Base-by-base conservation (phyloP, 2,113 vertebrate species). In the Pelusios castaneus region DNA sequence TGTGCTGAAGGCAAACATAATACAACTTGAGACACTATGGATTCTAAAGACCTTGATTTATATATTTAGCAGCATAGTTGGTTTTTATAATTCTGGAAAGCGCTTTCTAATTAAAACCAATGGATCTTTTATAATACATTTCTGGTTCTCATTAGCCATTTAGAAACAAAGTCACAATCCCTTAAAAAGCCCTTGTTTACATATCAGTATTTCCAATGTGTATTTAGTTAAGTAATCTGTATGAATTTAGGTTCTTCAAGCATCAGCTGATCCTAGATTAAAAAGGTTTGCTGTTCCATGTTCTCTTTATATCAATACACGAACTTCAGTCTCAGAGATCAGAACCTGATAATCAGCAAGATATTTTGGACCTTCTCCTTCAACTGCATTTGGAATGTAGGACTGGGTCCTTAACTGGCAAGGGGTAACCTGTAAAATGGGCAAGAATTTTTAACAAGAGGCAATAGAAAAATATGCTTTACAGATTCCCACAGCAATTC, bases 401-500 rank as follows among this genome's bases (percentile, higher is more conserved):
- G 19, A n/a, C 34, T 84, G 85, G 78, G 13, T 21, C 87, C 89
- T 94, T 43, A 85, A 96, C 52, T 86, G 85, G 84, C 67, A 89
- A 84, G 84, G 97, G 93, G 84, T 22, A 41, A 91, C 81, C 86
- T 41, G 77, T 82, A 80, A 94, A 95, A 93, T 76, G 25, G 63
- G 56, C 87, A 96, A 95, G 91, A 82, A 92, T 83, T 70, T 94
- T 95, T 95, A 90, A 92, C 87, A 51, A n/a, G 45, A 89, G 78
- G 7, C 47, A 94, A 70, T 84, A 88, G 51, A 17, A 52, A 52
- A 85, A 60, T 89, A 95, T 83, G 60, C 1, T 90, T 96, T 97
- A 94, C 90, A 94, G 93, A 95, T 88, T 85, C 43, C 58, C 93
- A 76, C 11, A 70, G 77, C 58, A 95, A 96, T 91, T 91, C 4